Conservation (phyloP, 2,113 vertebrate genomes). For the Erinaceus europaeus region DNA sequence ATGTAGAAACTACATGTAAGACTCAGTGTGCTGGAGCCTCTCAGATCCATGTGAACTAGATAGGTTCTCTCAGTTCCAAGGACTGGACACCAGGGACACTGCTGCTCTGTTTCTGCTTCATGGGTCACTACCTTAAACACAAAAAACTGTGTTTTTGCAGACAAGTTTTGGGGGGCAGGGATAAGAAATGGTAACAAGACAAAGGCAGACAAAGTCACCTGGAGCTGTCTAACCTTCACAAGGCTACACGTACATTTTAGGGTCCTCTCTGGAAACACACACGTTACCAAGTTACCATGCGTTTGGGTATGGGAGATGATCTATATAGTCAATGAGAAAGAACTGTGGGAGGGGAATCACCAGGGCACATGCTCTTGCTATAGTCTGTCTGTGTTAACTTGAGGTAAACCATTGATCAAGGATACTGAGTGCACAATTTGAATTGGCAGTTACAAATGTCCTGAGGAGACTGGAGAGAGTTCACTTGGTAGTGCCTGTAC, state of each 20-base stretch:
- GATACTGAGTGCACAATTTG: neutral
- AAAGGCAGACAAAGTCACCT: neutral
- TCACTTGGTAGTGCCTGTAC: too few relatives aligned
- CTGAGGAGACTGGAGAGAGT: neutral
- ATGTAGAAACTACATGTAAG: neutral
- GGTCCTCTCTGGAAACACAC: accelerated
- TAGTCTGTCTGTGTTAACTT: neutral
- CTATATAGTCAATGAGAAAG: neutral
- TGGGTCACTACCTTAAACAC: neutral
- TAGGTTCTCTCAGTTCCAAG: neutral
- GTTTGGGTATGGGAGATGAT: neutral
- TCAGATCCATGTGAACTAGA: accelerated
- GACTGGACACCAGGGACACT: accelerated
- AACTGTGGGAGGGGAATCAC: neutral
- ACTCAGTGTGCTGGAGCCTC: neutral
- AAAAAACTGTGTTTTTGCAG: neutral
- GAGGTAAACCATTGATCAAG: neutral
- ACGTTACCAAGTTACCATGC: neutral
- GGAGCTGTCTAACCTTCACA: neutral
- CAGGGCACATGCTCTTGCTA: accelerated
- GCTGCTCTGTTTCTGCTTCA: too few relatives aligned
- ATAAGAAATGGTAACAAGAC: neutral
- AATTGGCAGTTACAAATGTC: neutral
- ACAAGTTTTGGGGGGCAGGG: neutral
- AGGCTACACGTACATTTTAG: neutral